Evolutionary conservation across 1,140 invertebrate genomes (phyloP).

Genomic region (Chymomyza costata): DNA sequence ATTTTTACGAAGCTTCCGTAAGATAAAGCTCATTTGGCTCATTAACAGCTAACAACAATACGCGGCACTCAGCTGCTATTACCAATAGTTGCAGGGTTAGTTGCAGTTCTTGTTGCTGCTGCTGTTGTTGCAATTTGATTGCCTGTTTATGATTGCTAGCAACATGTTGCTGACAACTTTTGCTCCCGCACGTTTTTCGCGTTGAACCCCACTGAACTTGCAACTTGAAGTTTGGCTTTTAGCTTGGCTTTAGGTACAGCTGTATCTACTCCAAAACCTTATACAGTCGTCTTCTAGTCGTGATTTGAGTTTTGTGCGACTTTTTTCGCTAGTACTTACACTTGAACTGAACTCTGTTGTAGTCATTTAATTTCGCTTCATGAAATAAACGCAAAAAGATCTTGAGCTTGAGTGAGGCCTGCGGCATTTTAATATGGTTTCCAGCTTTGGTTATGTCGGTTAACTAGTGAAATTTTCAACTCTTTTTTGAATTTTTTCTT

Average conservation of each 20-base stretch:
- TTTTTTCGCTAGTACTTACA: conserved; percentile 40
- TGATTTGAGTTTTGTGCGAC: conserved; percentile 71
- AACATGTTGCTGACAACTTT: conserved; percentile 26
- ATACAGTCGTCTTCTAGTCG: conserved; percentile 43
- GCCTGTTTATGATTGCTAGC: conserved; percentile 56
- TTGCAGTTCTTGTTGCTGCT: too few relatives aligned
- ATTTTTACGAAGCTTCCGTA: conserved; percentile 38
- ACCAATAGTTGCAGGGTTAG: too few relatives aligned
- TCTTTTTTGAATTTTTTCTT: conserved; percentile 49
- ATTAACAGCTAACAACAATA: conserved; percentile 38
- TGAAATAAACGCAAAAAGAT: conserved; percentile 36
- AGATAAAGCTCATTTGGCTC: conserved; percentile 53
- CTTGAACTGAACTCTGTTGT: conserved; percentile 60
- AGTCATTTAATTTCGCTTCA: conserved; percentile 63
- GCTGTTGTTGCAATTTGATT: conserved; percentile 68
- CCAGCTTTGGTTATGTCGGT: conserved; percentile 22
- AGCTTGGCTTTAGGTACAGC: conserved; percentile 23
- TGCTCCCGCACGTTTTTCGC: conserved; percentile 71
- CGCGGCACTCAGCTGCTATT: too few relatives aligned
- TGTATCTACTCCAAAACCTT: conserved; percentile 40
- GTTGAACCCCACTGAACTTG: conserved; percentile 71
- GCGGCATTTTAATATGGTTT: conserved; percentile 52
- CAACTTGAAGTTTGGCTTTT: conserved; percentile 43
- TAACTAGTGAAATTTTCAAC: conserved; percentile 40
- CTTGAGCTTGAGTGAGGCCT: conserved; percentile 15